These are phyloP conservation scores for Monopterus albus DNA, from an alignment of 2,113 vertebrate species.

Conservation along the genomic window DNA sequence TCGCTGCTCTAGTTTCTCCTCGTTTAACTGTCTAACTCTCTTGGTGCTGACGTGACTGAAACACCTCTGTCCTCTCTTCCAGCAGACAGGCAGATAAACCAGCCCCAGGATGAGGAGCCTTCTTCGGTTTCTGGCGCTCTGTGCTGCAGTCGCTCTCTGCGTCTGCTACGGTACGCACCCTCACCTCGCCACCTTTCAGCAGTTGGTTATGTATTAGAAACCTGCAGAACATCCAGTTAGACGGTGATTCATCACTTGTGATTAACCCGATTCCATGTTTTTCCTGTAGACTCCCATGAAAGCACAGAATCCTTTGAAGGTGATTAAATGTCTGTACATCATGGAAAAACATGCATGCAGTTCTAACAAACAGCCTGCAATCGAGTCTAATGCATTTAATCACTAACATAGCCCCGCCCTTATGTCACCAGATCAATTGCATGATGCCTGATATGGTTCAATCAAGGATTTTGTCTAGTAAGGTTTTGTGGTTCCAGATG, in stretches of 20 bases:
- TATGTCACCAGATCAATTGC: background rate
- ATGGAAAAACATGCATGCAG: slow-evolving; percentile 68
- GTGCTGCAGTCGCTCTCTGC: slow-evolving; percentile 62
- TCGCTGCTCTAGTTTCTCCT: background rate
- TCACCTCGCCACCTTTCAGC: background rate
- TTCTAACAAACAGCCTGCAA: slow-evolving; percentile 22
- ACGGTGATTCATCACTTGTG: slow-evolving; percentile 20
- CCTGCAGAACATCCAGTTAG: background rate
- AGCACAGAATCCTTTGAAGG: slow-evolving; percentile 83
- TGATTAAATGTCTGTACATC: slow-evolving; percentile 64
- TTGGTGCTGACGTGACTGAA: background rate
- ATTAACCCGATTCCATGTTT: slow-evolving; percentile 65
- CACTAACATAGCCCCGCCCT: background rate
- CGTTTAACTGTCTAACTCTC: background rate
- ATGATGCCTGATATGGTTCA: background rate
- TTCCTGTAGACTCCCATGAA: slow-evolving; percentile 81
- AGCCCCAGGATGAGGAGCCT: slow-evolving; percentile 67
- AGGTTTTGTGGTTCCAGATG: slow-evolving; percentile 68
- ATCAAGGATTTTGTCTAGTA: slow-evolving; percentile 7
- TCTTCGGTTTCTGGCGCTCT: slow-evolving; percentile 67
- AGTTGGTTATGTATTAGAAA: background rate
- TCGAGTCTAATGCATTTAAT: background rate
- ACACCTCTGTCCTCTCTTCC: slow-evolving; percentile 26
- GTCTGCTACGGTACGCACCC: slow-evolving; percentile 68
- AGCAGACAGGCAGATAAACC: slow-evolving; percentile 35